Evolutionary conservation across 1,140 invertebrate genomes (phyloP), one percentile per base, ranked within the genome.

Genomic region (Cheumatopsyche charites): DNA sequence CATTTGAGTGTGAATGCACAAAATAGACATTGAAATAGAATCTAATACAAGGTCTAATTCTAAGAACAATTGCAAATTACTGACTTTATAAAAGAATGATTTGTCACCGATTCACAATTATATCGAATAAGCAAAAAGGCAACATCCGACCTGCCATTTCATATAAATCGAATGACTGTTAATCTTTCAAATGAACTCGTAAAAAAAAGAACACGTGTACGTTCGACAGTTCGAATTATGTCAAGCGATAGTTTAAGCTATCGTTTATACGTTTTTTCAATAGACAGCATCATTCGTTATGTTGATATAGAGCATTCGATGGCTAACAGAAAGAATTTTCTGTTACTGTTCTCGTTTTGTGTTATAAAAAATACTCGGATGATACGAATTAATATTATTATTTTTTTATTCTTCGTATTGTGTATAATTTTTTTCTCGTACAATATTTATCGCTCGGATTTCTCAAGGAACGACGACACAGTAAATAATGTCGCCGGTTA

Each of bases 401-500:
- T 58, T 25, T 58, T 12, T 58, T 21, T 58, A 21, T 58, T 58
- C 17, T 58, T 58, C 25, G 12, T 58, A 25, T 58, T 58, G 11
- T 25, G 17, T 55, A 21, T 55, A 15, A 49, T 55, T 15, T 17
- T 5, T 17, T 5, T 17, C 47, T 9, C 47, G 19, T 52, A 52
- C 49, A 23, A 55, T 68, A 55, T 68, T 68, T 68, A 68, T 68
- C 47, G 45, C 15, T 36, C 23, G 47, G 66, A 13, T 41, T 41
- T 52, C 17, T 55, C 47, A 25, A 45, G 12, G 66, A 45, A 21
- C 47, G 26, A 45, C 66, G 66, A 68, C 66, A 68, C 66, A 15
- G 66, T 68, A 68, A 68, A 68, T 68, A 68, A 68, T 68, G 66
- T 68, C 66, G 47, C 66, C 43, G 42, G 66, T 21, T 36, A 36